Percentiles rank a stretch among this genome's conserved stretches.
Conservation (phyloP, 2,888 invertebrate species). For the Aproaerema taeniolella region DNA sequence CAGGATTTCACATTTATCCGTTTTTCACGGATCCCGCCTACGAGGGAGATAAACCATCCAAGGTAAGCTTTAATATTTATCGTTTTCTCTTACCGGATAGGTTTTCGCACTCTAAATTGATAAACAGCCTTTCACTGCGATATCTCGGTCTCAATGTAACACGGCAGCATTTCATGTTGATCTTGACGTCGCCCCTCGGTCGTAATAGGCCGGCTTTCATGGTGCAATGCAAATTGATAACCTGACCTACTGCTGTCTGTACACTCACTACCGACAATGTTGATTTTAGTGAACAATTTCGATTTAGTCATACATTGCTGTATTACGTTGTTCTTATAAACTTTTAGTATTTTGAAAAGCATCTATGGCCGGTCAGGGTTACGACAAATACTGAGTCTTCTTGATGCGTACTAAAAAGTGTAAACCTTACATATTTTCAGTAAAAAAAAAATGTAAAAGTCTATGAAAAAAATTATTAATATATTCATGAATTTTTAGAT, state of each 20-base stretch:
- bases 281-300: neutral
- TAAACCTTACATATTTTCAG: too few species aligned
- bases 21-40: constrained; percentile 53
- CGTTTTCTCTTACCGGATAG: constrained; percentile 42
- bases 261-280: neutral
- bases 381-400: too few species aligned
- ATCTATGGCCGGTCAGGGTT: too few species aligned
- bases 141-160: neutral
- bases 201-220: neutral
- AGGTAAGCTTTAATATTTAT: constrained; percentile 66
- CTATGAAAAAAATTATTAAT: too few species aligned
- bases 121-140: neutral
- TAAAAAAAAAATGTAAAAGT: too few species aligned
- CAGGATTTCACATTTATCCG: constrained; percentile 56
- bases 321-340: too few species aligned
- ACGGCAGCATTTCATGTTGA: too few species aligned
- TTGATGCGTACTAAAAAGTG: too few species aligned
- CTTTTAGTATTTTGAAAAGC: too few species aligned
- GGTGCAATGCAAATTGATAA: neutral
- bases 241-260: neutral
- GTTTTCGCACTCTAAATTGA: constrained; percentile 24
- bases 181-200: too few species aligned
- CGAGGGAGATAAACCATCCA: constrained; percentile 49
- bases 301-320: too few species aligned
- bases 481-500: too few species aligned